Evolutionary conservation across 2,113 vertebrate genomes (phyloP).

Genomic region (Limnothrissa miodon): DNA sequence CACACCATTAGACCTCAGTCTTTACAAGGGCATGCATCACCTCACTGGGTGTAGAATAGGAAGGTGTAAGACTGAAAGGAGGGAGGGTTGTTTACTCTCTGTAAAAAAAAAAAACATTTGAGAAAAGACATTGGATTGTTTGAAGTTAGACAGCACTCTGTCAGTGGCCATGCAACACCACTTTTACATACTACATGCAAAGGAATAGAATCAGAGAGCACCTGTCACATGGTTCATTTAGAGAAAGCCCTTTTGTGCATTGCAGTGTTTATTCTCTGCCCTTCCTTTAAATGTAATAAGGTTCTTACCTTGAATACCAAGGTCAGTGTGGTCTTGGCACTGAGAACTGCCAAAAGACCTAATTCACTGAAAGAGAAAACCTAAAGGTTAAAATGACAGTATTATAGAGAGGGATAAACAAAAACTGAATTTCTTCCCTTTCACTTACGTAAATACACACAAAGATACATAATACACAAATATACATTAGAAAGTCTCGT

Average conservation of each 20-base stretch:
- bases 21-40: neutral
- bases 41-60: neutral
- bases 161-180: neutral
- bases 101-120: neutral
- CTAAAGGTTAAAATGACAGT: no score
- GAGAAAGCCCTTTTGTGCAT: neutral
- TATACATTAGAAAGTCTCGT: no score
- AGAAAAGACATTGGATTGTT: neutral
- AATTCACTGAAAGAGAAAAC: neutral
- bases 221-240: neutral
- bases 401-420: no score
- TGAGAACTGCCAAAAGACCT: neutral
- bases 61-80: neutral
- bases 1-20: neutral
- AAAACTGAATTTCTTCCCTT: no score
- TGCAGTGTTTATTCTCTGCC: neutral
- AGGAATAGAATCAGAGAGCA: neutral
- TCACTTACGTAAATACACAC: no score
- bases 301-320: neutral
- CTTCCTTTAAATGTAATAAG: neutral
- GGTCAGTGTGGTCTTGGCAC: neutral
- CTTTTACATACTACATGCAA: neutral
- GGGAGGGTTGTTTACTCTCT: neutral
- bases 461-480: neutral
- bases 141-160: neutral